Conservation (phyloP, 2,797 vertebrate genomes). For the Thaleichthys pacificus region DNA sequence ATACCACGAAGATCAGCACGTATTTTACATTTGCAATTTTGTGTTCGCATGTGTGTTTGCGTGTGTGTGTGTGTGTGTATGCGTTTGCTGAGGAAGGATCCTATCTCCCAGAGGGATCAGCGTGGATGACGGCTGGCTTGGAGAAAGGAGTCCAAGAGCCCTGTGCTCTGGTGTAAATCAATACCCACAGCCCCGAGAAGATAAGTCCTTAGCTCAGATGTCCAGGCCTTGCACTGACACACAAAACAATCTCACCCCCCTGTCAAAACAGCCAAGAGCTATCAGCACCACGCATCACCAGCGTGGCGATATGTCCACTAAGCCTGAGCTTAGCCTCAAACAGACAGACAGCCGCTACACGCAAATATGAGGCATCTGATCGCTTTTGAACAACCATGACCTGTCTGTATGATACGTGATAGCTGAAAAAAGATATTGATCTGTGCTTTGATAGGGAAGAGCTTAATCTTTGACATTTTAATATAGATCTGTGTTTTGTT, state of each 20-base stretch:
- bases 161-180: constrained; percentile 63
- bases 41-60: too few relatives aligned
- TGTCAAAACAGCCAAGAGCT: constrained; percentile 71
- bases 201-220: constrained; percentile 69
- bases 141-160: constrained; percentile 26
- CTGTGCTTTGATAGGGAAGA: background rate
- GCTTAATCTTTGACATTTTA: background rate
- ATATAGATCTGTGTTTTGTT: background rate
- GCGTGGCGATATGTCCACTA: constrained; percentile 61
- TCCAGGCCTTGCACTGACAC: constrained; percentile 64
- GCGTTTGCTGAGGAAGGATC: constrained; percentile 36
- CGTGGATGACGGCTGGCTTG: constrained; percentile 37
- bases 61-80: background rate
- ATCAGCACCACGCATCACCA: constrained; percentile 65
- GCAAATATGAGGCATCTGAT: constrained; percentile 21
- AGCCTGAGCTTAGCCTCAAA: constrained; percentile 48
- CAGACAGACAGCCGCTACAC: constrained; percentile 37
- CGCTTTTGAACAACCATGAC: constrained; percentile 19
- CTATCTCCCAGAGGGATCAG: constrained; percentile 45
- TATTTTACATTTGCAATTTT: too few relatives aligned
- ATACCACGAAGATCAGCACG: background rate
- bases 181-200: constrained; percentile 61
- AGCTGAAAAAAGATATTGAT: background rate
- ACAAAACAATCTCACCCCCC: constrained; percentile 67
- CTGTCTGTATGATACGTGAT: constrained; percentile 4